Percentiles rank a stretch among this genome's conserved stretches.
These are phyloP conservation scores for Zeus faber DNA, from an alignment of 2,113 vertebrate genomes.

Conservation along the genomic window DNA sequence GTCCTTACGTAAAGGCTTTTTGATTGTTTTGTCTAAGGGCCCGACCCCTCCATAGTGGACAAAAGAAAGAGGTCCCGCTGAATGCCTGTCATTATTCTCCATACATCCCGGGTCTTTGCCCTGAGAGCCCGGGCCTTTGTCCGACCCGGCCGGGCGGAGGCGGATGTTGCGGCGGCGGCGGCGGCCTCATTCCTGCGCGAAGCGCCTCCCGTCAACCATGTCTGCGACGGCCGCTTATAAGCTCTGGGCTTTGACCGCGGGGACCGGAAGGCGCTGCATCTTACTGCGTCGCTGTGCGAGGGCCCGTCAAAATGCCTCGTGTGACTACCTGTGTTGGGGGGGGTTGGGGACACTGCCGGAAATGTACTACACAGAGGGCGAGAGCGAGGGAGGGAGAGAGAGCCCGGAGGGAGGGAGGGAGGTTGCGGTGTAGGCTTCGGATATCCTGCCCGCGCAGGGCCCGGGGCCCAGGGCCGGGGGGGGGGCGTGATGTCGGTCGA, in stretches of 20 bases:
- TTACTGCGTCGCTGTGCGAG: conserved; percentile 7
- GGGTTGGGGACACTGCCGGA: conserved; percentile 37
- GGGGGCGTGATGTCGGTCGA: too few species aligned
- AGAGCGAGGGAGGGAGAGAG: background rate
- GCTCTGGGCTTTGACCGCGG: conserved; percentile 8
- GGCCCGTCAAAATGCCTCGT: conserved; percentile 48
- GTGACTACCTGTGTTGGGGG: conserved; percentile 47
- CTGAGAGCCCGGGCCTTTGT: background rate
- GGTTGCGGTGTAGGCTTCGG: too few species aligned
- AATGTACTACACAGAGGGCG: conserved; percentile 29
- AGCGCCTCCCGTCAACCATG: background rate
- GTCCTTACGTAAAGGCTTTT: conserved; percentile 28
- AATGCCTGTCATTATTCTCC: conserved; percentile 1
- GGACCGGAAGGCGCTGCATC: conserved; percentile 47
- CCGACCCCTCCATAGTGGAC: background rate
- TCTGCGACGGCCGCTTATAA: conserved; percentile 26
- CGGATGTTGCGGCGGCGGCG: too few species aligned
- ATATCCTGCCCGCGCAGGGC: too few species aligned
- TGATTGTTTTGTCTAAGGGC: conserved; percentile 10
- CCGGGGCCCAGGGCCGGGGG: too few species aligned
- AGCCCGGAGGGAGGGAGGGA: too few species aligned
- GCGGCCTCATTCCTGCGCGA: background rate
- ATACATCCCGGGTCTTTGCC: background rate
- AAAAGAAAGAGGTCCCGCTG: too few species aligned
- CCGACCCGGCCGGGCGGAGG: too few species aligned